These are phyloP conservation scores for Coregonus clupeaformis DNA, from an alignment of 2,113 vertebrate genomes.

Conservation along the genomic window DNA sequence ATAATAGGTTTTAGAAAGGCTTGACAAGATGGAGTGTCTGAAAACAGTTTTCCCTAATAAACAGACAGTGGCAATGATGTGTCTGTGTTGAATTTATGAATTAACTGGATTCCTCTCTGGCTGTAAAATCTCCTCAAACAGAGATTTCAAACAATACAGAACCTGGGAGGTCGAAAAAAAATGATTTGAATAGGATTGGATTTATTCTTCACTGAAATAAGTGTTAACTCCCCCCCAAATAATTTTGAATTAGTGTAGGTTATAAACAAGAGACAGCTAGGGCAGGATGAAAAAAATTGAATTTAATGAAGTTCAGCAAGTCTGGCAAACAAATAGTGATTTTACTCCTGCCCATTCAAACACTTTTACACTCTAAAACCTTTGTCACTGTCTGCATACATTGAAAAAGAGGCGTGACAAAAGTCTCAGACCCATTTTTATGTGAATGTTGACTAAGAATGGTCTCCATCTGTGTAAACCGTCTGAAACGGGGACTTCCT, in stretches of 20 bases:
- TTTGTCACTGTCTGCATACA: constrained; percentile 34
- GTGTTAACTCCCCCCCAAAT: not conserved
- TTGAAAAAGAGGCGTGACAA: constrained; percentile 36
- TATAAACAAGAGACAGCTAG: not conserved
- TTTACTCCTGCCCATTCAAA: constrained; percentile 32
- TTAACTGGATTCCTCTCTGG: constrained; percentile 26
- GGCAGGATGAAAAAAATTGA: not conserved
- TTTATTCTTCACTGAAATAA: not conserved
- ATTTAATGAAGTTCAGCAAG: constrained; percentile 23
- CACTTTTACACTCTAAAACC: constrained; percentile 10
- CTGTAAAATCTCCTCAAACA: constrained; percentile 31
- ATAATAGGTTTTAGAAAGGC: not conserved
- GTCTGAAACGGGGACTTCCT: constrained; percentile 65
- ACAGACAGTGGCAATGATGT: constrained; percentile 37
- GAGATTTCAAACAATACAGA: constrained; percentile 10
- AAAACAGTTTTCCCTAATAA: constrained; percentile 9
- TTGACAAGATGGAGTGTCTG: not conserved
- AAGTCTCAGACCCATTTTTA: constrained; percentile 59
- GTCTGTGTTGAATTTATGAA: constrained; percentile 36
- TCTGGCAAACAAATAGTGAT: constrained; percentile 45
- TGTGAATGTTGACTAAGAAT: constrained; percentile 67
- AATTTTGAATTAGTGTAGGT: not conserved
- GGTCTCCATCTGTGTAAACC: constrained; percentile 73
- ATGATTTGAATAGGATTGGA: not conserved
- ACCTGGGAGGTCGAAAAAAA: not conserved